Percentiles rank a stretch among this genome's conserved stretches.
Evolutionary conservation across 2,797 vertebrate genomes (phyloP).

Genomic region (Sebastes hubbsi): DNA sequence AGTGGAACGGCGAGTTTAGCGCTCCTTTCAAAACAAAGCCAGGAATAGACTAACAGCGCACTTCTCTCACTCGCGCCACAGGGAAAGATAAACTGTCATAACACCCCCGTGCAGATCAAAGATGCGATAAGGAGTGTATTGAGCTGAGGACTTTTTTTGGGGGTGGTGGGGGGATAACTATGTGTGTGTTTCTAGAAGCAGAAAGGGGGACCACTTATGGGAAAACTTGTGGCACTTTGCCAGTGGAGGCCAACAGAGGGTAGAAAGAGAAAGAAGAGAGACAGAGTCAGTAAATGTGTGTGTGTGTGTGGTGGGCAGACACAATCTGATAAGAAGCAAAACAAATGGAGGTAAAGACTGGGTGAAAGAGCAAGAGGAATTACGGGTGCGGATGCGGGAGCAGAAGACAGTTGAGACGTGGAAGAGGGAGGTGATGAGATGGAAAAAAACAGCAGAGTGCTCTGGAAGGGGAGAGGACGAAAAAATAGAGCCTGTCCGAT

Average conservation of each 20-base stretch:
- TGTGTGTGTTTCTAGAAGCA: slow-evolving; percentile 31
- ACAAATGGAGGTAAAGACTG: slow-evolving; percentile 66
- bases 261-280: slow-evolving; percentile 35
- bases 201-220: slow-evolving; percentile 58
- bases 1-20: slow-evolving; percentile 56
- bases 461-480: background rate
- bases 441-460: background rate
- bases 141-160: slow-evolving; percentile 16
- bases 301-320: slow-evolving; percentile 1
- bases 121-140: slow-evolving; percentile 53
- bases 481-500: background rate
- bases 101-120: slow-evolving; percentile 71
- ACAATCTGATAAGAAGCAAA: slow-evolving; percentile 63
- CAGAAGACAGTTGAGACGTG: background rate
- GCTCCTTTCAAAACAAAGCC: slow-evolving; percentile 72
- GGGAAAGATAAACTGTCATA: slow-evolving; percentile 70
- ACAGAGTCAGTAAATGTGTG: slow-evolving; percentile 10
- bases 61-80: slow-evolving; percentile 45
- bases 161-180: background rate
- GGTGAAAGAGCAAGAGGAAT: slow-evolving; percentile 65
- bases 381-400: background rate
- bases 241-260: slow-evolving; percentile 72
- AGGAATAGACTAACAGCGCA: slow-evolving; percentile 58
- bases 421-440: background rate
- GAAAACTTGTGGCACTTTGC: slow-evolving; percentile 67